Base-by-base conservation (phyloP, 2,888 invertebrate genomes). In the Melieria omissa region DNA sequence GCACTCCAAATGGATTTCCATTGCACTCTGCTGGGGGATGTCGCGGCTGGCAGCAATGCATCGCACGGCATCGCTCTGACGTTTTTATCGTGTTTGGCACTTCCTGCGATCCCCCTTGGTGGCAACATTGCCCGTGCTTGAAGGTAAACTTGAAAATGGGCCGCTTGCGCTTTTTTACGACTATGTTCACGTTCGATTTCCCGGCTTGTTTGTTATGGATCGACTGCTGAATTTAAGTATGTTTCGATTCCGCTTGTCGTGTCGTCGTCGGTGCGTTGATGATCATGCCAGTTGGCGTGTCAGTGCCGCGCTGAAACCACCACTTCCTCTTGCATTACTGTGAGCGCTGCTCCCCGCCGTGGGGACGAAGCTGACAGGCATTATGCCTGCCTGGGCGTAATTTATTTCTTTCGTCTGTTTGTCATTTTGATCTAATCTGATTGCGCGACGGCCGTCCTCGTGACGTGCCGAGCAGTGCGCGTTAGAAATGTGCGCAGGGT, bases 391-490 rank as follows among this genome's bases (percentile, higher is more conserved):
- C 66, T 66, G 58, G 14, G 57, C 73, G 58, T 76, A 76, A 77
- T 78, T 78, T 78, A 78, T 78, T 77, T 74, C 77, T 75, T 76
- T 76, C 77, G 78, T 72, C 77, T 78, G 78, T 75, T 77, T 78
- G 76, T 77, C 77, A 77, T 76, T 76, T 71, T 75, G 76, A 78
- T 77, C 76, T 73, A 75, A 77, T 76, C 76, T 76, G 75, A 75
- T 69, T 62, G 69, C 69, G 54, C 57, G 69, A 63, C 63, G 62
- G 41, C 69, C 5, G 14, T 29, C 52, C n/a, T 5, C 9, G 52
- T 8, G 9, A 52, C 29, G 29, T 29, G 14, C 52, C 9, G 12
- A 12, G 8, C 52, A n/a, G 52, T 52, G 9, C 52, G 12, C 5
- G 52, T n/a, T n/a, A 52, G 9, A 10, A 49, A 49, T 49, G 9